Evolutionary conservation across 2,888 invertebrate species (phyloP), one percentile per base, ranked within the genome.

Genomic region (Strigamia crassipes): DNA sequence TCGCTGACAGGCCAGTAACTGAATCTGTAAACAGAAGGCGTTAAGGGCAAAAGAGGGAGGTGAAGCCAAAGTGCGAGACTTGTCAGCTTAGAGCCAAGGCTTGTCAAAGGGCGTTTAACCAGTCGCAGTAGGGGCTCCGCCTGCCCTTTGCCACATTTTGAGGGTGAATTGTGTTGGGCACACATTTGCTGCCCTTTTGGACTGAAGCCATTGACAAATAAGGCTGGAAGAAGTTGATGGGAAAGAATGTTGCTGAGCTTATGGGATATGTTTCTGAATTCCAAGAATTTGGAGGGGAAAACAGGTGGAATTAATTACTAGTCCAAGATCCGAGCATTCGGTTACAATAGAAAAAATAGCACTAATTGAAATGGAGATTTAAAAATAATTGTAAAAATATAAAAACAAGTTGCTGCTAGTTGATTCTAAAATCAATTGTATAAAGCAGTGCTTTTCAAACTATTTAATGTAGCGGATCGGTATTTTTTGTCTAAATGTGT

Each of bases 11-110:
- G 61, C 61, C 61, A 66, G 61, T 66, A 66, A 66, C 61, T 66
- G 61, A 66, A 66, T 66, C 61, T 66, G 61, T 66, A 66, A 66
- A 66, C 61, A 66, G 61, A 66, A 66, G 61, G 61, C 61, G 61
- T 66, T 66, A 66, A 66, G 61, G 61, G 61, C 61, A 66, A 21
- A 66, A 66, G 61, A 21, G 61, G 61, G 61, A 66, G 18, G 61
- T 21, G 61, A 66, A 66, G 23, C 21, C 61, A 66, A 66, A 66
- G 61, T 23, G 61, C 61, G 61, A 66, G 61, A 66, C 61, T 66
- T 66, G 61, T 66, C 61, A 66, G 61, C 61, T 66, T 66, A 66
- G 61, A 66, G 61, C 61, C 23, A 66, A 66, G 61, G 61, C 61
- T 66, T 66, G 61, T 66, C 61, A 66, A 66, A 66, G 61, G 61